These are phyloP conservation scores for Epsilonema sp. DNA, from an alignment of 2,888 invertebrate species.

Conservation along the genomic window DNA sequence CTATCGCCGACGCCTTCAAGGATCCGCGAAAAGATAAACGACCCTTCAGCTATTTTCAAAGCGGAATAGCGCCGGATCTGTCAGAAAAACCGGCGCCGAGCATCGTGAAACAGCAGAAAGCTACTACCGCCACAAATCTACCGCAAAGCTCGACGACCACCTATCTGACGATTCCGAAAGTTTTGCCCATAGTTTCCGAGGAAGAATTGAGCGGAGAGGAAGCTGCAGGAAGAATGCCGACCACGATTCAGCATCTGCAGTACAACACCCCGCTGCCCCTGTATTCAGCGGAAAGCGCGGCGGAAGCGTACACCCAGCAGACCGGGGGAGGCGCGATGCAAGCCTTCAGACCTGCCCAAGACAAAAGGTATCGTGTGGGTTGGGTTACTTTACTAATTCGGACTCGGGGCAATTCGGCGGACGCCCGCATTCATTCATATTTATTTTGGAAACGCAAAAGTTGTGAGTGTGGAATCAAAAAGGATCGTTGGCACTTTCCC, in stretches of 20 bases:
- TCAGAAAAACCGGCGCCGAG: slow-evolving; percentile 3
- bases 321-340: slow-evolving; percentile 13
- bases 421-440: too few relatives aligned
- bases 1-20: slow-evolving; percentile 3
- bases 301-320: slow-evolving; percentile 19
- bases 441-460: too few relatives aligned
- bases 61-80: slow-evolving; percentile 38
- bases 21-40: slow-evolving; percentile 55
- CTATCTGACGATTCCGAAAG: slow-evolving; percentile 7
- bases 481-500: too few relatives aligned
- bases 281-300: slow-evolving; percentile 26
- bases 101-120: not conserved
- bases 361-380: too few relatives aligned
- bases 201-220: not conserved
- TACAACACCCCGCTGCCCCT: slow-evolving; percentile 28
- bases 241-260: slow-evolving; percentile 18
- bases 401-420: too few relatives aligned
- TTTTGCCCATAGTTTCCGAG: slow-evolving; percentile 5
- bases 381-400: too few relatives aligned
- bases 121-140: too few relatives aligned
- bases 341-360: too few relatives aligned
- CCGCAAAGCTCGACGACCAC: too few relatives aligned
- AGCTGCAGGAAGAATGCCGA: slow-evolving; percentile 14
- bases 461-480: too few relatives aligned
- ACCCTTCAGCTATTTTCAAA: slow-evolving; percentile 86